phyloP scores from a whole-genome alignment of 2,888 invertebrate species.

The Listrodromus nycthemerus region DNA sequence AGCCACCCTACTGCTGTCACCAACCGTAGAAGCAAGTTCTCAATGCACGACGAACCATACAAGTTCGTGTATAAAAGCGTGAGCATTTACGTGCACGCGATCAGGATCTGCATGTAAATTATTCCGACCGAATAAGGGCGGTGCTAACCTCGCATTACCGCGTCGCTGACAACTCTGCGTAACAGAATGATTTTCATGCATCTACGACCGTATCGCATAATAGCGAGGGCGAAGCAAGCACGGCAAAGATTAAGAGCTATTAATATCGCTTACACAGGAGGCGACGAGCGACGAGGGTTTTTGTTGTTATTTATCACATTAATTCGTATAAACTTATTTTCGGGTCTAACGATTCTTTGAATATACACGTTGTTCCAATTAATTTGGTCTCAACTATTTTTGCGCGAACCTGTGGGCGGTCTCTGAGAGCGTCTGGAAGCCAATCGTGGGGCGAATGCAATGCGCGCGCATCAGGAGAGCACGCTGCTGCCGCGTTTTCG shows the following conservation, averaged over 20 bases:
- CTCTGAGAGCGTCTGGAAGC: slow-evolving; percentile 42
- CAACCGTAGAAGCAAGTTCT: not conserved
- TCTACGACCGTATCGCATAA: slow-evolving; percentile 54
- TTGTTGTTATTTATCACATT: too few species aligned
- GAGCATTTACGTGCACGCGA: slow-evolving; percentile 73
- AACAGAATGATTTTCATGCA: slow-evolving; percentile 41
- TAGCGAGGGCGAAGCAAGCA: slow-evolving; percentile 20
- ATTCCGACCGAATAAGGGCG: slow-evolving; percentile 58
- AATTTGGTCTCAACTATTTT: not conserved
- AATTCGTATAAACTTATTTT: too few species aligned
- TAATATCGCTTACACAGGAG: slow-evolving; percentile 39
- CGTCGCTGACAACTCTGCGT: slow-evolving; percentile 17
- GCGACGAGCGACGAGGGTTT: slow-evolving; percentile 42
- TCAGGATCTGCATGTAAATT: slow-evolving; percentile 72
- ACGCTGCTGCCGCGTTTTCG: slow-evolving; percentile 74
- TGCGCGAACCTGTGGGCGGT: slow-evolving; percentile 14
- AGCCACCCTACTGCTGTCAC: not conserved
- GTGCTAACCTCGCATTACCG: slow-evolving; percentile 39
- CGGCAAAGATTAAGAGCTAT: slow-evolving; percentile 50
- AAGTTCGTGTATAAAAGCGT: slow-evolving; percentile 51
- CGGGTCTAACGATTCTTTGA: not conserved
- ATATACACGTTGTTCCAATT: not conserved
- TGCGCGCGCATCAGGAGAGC: slow-evolving; percentile 80
- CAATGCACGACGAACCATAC: not conserved
- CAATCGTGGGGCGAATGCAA: slow-evolving; percentile 51